Percentiles rank a stretch among this genome's conserved stretches.
These are phyloP conservation scores for Helicolenus hilgendorfi DNA, from an alignment of 2,797 vertebrate species.

Conservation along the genomic window DNA sequence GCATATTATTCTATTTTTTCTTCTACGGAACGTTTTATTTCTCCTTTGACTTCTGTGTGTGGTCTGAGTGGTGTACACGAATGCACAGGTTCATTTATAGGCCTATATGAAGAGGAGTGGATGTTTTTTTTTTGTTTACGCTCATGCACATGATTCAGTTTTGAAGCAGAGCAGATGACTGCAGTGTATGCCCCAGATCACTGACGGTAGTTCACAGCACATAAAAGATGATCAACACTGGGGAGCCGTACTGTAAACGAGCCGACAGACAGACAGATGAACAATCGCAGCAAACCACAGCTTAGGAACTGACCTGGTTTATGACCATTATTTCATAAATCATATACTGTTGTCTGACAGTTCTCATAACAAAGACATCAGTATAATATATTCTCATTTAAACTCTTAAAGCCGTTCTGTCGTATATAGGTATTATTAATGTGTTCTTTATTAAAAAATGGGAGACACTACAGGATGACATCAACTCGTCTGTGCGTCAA, in stretches of 20 bases:
- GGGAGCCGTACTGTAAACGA: slow-evolving; percentile 47
- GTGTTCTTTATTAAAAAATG: background rate
- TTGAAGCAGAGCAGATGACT: slow-evolving; percentile 36
- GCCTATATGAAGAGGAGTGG: background rate
- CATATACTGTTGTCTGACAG: slow-evolving; percentile 2
- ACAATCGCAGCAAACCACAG: background rate
- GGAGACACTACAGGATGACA: background rate
- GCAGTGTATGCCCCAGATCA: background rate
- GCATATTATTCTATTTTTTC: background rate
- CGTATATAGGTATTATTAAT: background rate
- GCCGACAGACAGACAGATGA: slow-evolving; percentile 17
- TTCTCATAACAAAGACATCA: slow-evolving; percentile 18
- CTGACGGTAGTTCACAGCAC: slow-evolving; percentile 25
- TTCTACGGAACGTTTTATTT: background rate
- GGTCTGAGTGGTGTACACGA: slow-evolving; percentile 10
- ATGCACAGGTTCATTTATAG: slow-evolving; percentile 18
- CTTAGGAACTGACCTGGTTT: background rate
- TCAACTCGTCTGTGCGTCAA: background rate
- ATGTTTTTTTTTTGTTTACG: background rate
- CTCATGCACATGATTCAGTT: background rate
- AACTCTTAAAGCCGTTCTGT: slow-evolving; percentile 2
- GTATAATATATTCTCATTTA: background rate
- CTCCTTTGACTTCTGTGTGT: slow-evolving; percentile 12
- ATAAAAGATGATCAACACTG: slow-evolving; percentile 49
- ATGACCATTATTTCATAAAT: background rate